Evolutionary conservation across 92 coral and sea anemone species (phyloP), one percentile per base, ranked within the genome.

Genomic region (Phenganax marumi): DNA sequence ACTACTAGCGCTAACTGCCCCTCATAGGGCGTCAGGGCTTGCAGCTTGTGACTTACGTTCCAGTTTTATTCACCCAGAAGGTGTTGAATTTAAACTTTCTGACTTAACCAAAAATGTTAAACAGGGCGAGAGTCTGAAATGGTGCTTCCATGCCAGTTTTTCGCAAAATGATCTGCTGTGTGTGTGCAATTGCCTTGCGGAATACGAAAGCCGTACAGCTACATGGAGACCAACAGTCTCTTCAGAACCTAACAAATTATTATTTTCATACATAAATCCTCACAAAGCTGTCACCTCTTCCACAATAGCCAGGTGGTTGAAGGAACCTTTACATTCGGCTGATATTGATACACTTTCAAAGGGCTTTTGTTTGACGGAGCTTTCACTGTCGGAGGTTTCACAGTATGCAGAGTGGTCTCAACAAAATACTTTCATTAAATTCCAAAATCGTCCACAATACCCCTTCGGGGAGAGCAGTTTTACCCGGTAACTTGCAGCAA

Each of bases 311-410:
- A 86, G 86, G 74, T 86, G 86, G 89, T 24, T 81, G 52, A 86
- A 33, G 50, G 75, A 65, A 39, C 57, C 55, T 8, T 26, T 75
- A 12, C 70, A 83, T 5, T 18, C 14, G 11, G 72, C 87, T 5
- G 90, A 85, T 13, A 63, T 84, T 52, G 82, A 58, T 63, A 84
- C 84, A 77, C 62, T 6, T 87, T 87, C 69, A 88, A 84, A 72
- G 85, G 80, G n/a, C 86, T 84, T 68, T 84, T 86, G n/a, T 71
- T 68, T 26, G 84, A 85, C 63, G 91, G 83, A 23, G 88, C 88
- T 85, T 68, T 86, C 86, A 3, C 23, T 88, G 12, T 63, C 75
- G 6, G 89, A 81, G n/a, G 85, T 81, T 47, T 70, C 84, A 50
- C 49, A 76, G 19, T 76, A 76, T 70, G 87, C 90, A 0, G 79